Base-by-base conservation (phyloP, 1,140 invertebrate species). In the Dreissena polymorpha region DNA sequence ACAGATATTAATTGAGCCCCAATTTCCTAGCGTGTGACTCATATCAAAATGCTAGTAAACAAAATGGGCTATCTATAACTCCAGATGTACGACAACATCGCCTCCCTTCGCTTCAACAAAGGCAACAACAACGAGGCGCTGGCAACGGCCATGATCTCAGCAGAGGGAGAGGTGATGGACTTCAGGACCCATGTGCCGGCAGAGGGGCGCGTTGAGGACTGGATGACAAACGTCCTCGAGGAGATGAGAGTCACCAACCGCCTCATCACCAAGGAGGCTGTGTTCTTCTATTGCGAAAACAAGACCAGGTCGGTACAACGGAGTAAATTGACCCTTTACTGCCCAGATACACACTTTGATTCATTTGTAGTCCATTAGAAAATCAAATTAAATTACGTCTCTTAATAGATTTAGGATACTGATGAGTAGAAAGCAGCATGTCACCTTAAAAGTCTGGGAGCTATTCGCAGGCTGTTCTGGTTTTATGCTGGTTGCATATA, bases 1-100 rank as follows among this genome's bases (percentile, higher is more conserved):
- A n/a, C n/a, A n/a, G n/a, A n/a, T n/a, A n/a, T n/a, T n/a, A n/a
- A n/a, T n/a, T n/a, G n/a, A n/a, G n/a, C n/a, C n/a, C n/a, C n/a
- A n/a, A n/a, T n/a, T n/a, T n/a, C n/a, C n/a, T n/a, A n/a, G n/a
- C n/a, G n/a, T n/a, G n/a, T n/a, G n/a, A n/a, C n/a, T n/a, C n/a
- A n/a, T n/a, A n/a, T n/a, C n/a, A 39, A 39, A 39, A 39, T 39
- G 39, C 39, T 39, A 5, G 39, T 39, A 39, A 39, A 39, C 39
- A 5, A 39, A 39, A 39, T 39, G 8, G n/a, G n/a, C n/a, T n/a
- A 39, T 39, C 39, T 39, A 39, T 39, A 18, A 73, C 39, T 89
- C 27, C 84, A 93, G 95, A 98, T 98, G 96, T 98, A 97, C 93
- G 97, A 98, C 91, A 98, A 98, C 91, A 95, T 98, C 16, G 95